Evolutionary conservation across 2,113 vertebrate genomes (phyloP), one percentile per base, ranked within the genome.

Genomic region (Kryptolebias marmoratus): DNA sequence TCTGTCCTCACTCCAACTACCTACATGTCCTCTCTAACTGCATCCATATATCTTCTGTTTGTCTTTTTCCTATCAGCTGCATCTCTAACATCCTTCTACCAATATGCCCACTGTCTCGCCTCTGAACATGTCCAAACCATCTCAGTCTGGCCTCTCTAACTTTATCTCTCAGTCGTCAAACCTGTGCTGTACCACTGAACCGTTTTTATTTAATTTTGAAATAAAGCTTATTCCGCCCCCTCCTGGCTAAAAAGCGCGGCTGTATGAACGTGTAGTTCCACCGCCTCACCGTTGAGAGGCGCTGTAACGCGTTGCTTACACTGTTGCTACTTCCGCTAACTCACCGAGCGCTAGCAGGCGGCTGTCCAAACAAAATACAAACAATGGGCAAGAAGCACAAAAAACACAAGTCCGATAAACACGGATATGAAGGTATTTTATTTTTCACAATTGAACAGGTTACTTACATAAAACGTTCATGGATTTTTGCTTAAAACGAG

Each of bases 341-440:
- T 39, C 22, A 36, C 44, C 58, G 28, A 64, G 28, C 49, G 39
- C 13, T 11, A 31, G 62, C 64, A 53, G 13, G 22, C n/a, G 36
- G 39, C 30, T 31, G 18, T 16, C 48, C 44, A 42, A 50, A 42
- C 52, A 65, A 87, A 86, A 88, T 30, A 84, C 81, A 91, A 90
- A 93, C 73, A 83, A 98, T 98, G 97, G 97, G 96, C 67, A 97
- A 97, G 93, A 98, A 98, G 76, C 96, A 98, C 85, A 98, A 98
- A 88, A 97, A 96, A 70, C 97, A 98, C 80, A 98, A 96, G 91
- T 95, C 95, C 58, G 97, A 97, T 44, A 96, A 96, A 77, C 96
- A 96, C 79, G 91, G 91, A 72, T 93, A 95, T 84, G 96, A 97
- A 87, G 97, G 96, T 95, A 93, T 90, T 88, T 72, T 2, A 50